Evolutionary conservation across 1,140 invertebrate genomes (phyloP), one percentile per base, ranked within the genome.

Genomic region (Whitmania pigra): DNA sequence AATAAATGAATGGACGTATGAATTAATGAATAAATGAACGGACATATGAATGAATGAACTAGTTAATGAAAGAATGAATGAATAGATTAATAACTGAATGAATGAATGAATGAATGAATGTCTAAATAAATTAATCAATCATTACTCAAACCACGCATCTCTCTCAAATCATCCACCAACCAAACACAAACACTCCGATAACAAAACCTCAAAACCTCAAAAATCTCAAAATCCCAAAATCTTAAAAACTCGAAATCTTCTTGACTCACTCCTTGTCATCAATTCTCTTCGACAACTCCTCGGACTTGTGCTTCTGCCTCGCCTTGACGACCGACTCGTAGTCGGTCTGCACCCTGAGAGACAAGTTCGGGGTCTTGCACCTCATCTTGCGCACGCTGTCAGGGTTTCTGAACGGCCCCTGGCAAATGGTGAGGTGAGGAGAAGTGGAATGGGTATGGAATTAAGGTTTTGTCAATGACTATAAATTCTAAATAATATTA

Each of bases 401-500:
- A 54, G 81, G 80, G 15, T 80, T 77, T 68, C 78, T 75, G 76
- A 83, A 83, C 71, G 82, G 82, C 67, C 82, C 82, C 81, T 83
- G 68, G 20, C 7, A 11, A 49, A 17, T 15, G 43, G 13, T 11
- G 9, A 49, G 20, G 20, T 9, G 9, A 57, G 54, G 20, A n/a
- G 25, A 57, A 57, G 9, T 57, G 54, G 20, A 2, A 9, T 3
- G n/a, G 54, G 20, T 4, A 57, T 57, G 5, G 54, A 57, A 57
- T n/a, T 57, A 9, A n/a, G 9, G 20, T 25, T n/a, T n/a, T 57
- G 20, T n/a, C 2, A 57, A n/a, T 57, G 2, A 36, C 31, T 36
- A n/a, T n/a, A n/a, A n/a, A 36, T 36, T 36, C 2, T 36, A 36
- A 67, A 2, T 67, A 67, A 36, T 67, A 67, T 22, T 67, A 31